These are phyloP conservation scores for Ptycholaimellus sp. DNA, from an alignment of 2,888 invertebrate species.

Conservation along the genomic window DNA sequence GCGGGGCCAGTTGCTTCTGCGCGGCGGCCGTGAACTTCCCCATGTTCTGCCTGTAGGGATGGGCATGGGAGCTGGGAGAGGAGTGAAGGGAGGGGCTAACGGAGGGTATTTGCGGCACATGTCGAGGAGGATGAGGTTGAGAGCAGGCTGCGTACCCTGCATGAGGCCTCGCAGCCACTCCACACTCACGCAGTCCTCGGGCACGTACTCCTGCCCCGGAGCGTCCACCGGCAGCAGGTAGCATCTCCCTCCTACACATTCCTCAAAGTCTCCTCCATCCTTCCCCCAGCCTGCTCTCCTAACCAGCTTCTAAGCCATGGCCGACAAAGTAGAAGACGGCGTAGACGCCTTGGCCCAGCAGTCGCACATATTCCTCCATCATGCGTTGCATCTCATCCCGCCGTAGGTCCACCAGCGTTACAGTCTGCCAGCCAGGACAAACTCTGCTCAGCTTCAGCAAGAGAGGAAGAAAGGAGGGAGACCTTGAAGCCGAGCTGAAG, in stretches of 20 bases:
- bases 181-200: slow-evolving; percentile 13
- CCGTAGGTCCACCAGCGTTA: slow-evolving; percentile 23
- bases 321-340: slow-evolving; percentile 22
- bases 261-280: no score
- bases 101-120: slow-evolving; percentile 16
- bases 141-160: slow-evolving; percentile 17
- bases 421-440: no score
- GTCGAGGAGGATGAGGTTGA: slow-evolving; percentile 24
- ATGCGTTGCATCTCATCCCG: slow-evolving; percentile 21
- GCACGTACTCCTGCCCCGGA: slow-evolving; percentile 6
- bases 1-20: not conserved
- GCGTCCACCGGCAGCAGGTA: slow-evolving; percentile 25
- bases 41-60: not conserved
- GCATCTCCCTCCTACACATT: slow-evolving; percentile 17
- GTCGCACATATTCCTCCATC: slow-evolving; percentile 18
- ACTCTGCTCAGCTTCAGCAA: no score
- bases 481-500: no score
- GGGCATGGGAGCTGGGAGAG: not conserved
- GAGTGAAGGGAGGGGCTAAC: not conserved
- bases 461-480: no score
- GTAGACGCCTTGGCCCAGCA: slow-evolving; percentile 21
- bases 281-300: no score
- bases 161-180: slow-evolving; percentile 15
- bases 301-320: slow-evolving; percentile 25
- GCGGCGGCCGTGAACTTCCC: not conserved